Base-by-base conservation (phyloP, 2,888 invertebrate genomes). In the Cancer borealis region DNA sequence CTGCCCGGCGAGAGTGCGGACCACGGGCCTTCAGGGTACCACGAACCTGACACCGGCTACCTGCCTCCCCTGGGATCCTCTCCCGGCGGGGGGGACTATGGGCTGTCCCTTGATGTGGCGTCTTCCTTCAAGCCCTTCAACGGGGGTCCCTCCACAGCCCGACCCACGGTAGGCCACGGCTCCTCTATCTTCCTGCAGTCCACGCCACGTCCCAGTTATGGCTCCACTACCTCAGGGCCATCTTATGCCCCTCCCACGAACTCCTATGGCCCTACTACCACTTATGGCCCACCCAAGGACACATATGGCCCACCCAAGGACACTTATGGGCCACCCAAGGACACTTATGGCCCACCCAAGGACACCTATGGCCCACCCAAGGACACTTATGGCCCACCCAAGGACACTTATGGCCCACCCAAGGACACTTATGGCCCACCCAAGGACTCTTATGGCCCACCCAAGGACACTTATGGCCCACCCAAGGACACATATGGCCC, bases 401-500 rank as follows among this genome's bases (percentile, higher is more conserved):
- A 88, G 12, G n/a, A 46, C 4, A 46, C 79, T 26, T 92, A 92
- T 79, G 79, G 47, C 45, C 60, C 79, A 6, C 45, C 92, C 30
- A n/a, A 73, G 60, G n/a, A 49, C 39, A 73, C 60, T 6, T 66
- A 60, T 91, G 66, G 66, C 17, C 91, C 91, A 2, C 49, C 92
- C 39, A 1, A 14, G 54, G 46, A 79, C 17, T 39, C 47, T 26
- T 92, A 92, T 54, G 87, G 54, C 30, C 49, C 46, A n/a, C 87
- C 92, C n/a, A 79, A 90, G 49, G 17, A 66, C 14, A 39, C 84
- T 14, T 79, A 73, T 92, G 47, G 79, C 46, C 73, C 79, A 17
- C 47, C 73, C 5, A n/a, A 79, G 47, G n/a, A 66, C 47, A 79
- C 47, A 1, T 92, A 92, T 92, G 92, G 92, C 92, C 46, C 92